Base-by-base conservation (phyloP, 2,888 invertebrate species). In the Conchocele bisecta region DNA sequence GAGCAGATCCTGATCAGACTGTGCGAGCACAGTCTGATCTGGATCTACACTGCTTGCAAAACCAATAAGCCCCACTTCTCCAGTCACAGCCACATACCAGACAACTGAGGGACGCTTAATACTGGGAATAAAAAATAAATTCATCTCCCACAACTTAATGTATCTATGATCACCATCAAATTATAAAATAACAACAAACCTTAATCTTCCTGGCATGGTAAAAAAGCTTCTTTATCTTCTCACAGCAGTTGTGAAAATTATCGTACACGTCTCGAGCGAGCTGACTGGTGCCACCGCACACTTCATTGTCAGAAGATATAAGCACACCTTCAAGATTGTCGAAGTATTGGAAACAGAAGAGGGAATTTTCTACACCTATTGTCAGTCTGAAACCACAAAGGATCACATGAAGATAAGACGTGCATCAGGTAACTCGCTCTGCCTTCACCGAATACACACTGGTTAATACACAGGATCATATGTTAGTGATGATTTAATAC, bases 271-370 rank as follows among this genome's bases (percentile, higher is more conserved):
- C 92, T 0, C 92, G 91, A 81, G 94, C 93, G 0, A 85, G 63
- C 2, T 83, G 76, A 0, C 82, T 65, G 1, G 80, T 65, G 13
- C 67, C 66, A 11, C 82, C 80, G 28, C 67, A 73, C 11, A 75
- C 71, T n/a, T 75, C 74, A 20, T 31, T 26, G 2, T 51, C 60
- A n/a, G 82, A 75, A 24, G 95, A 94, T 63, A 96, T 89, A 3
- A 95, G 87, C 56, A 96, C 91, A 0, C 96, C 96, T 86, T 95
- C 94, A 13, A 93, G 93, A 1, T 93, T 92, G 89, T 96, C 95
- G 56, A 96, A 89, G 71, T 95, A 94, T 1, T 96, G 93, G 86
- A 95, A 96, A 89, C 96, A 94, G 86, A 95, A 94, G 65, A 96
- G 89, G n/a, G 94, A 94, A 88, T 95, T 95, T 61, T 94, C 94